A percentile compares a stretch with the other conserved stretches of the same genome.
phyloP scores from a whole-genome alignment of 2,888 invertebrate genomes.

The Idaea aversata region DNA sequence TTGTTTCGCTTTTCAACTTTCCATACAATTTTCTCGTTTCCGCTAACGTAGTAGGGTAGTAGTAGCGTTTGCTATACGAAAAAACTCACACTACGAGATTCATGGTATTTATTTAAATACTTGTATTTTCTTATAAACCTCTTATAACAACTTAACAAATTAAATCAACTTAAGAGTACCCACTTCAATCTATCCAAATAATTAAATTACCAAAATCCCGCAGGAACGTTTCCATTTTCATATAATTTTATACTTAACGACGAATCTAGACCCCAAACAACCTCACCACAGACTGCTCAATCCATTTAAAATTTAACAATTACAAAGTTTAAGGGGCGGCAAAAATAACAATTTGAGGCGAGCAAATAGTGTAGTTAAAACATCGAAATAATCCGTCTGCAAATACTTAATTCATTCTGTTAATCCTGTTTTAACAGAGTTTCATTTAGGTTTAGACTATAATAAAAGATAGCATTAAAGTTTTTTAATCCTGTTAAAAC shows the following conservation, averaged over 20 bases:
- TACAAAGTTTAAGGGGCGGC: not conserved
- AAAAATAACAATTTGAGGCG: not conserved
- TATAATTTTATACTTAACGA: not conserved
- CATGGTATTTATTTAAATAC: no score
- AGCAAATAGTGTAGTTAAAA: not conserved
- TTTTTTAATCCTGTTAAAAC: no score
- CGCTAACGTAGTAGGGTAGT: no score
- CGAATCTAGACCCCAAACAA: slow-evolving; percentile 6
- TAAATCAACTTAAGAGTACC: no score
- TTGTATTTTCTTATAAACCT: no score
- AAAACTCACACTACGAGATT: no score
- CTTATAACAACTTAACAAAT: no score
- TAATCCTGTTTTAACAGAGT: not conserved
- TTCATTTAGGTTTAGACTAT: not conserved
- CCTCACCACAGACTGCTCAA: slow-evolving; percentile 5
- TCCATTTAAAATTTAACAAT: not conserved
- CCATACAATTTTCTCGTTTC: no score
- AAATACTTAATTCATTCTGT: slow-evolving; percentile 1
- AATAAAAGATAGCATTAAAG: not conserved
- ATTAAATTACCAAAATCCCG: not conserved
- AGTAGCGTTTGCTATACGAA: no score
- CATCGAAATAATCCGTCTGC: not conserved
- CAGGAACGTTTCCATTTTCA: not conserved
- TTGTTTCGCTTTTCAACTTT: no score
- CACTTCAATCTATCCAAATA: not conserved